phyloP scores from a whole-genome alignment of 2,113 vertebrate species.

The Propithecus coquereli region DNA sequence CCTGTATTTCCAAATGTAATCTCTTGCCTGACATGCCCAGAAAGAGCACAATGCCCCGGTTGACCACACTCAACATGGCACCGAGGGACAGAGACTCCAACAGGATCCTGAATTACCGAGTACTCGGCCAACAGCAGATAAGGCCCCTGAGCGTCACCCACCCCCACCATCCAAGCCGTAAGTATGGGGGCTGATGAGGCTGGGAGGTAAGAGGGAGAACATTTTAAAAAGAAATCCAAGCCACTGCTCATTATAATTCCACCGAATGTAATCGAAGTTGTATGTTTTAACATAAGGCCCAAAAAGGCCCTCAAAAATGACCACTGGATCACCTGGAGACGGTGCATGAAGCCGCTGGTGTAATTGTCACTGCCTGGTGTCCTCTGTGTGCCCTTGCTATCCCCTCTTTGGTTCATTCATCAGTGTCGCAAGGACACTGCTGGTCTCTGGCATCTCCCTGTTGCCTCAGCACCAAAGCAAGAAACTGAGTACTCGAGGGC shows the following conservation, averaged over 20 bases:
- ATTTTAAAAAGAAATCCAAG: background rate
- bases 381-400: background rate
- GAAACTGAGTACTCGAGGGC: background rate
- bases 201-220: background rate
- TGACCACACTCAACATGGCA: background rate
- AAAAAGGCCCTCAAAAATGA: background rate
- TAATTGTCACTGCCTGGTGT: background rate
- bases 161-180: accelerated
- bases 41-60: background rate
- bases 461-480: background rate
- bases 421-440: background rate
- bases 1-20: background rate
- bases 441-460: background rate
- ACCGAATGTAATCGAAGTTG: background rate
- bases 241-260: background rate
- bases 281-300: background rate
- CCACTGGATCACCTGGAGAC: background rate
- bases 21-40: background rate
- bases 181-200: background rate
- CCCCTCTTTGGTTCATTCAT: background rate
- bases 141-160: background rate
- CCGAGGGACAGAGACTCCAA: accelerated
- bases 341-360: background rate
- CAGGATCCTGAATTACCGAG: background rate
- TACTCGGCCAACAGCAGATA: background rate